A percentile compares a stretch with the other conserved stretches of the same genome.
Evolutionary conservation across 2,113 vertebrate species (phyloP).

Genomic region (Epinephelus moara): DNA sequence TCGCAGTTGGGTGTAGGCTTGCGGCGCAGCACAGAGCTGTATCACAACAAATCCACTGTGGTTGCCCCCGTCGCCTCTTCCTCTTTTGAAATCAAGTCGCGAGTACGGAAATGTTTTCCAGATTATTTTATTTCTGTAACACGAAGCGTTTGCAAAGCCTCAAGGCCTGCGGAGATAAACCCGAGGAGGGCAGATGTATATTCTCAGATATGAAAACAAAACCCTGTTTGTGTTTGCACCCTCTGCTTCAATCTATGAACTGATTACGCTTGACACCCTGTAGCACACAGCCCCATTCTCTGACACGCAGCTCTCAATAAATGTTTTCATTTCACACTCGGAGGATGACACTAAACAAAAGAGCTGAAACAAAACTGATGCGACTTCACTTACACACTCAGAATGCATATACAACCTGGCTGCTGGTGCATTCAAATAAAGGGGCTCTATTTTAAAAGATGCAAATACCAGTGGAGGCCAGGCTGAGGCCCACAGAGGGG

Average conservation of each 20-base stretch:
- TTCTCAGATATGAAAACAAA: slow-evolving; percentile 8
- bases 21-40: slow-evolving; percentile 4
- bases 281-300: neutral
- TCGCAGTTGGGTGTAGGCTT: slow-evolving; percentile 35
- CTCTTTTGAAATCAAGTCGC: slow-evolving; percentile 2
- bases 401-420: neutral
- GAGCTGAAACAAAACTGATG: neutral
- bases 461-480: slow-evolving; percentile 67
- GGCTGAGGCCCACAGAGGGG: slow-evolving; percentile 61
- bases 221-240: neutral
- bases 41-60: slow-evolving; percentile 13
- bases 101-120: neutral
- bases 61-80: neutral
- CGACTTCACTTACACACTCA: neutral
- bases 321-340: neutral
- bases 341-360: neutral
- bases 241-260: neutral
- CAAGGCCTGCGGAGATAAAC: neutral
- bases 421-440: slow-evolving; percentile 51
- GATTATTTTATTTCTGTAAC: neutral
- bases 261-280: neutral
- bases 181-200: neutral
- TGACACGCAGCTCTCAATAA: neutral
- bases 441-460: slow-evolving; percentile 69
- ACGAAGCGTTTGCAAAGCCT: neutral